These are phyloP conservation scores for Melieria picta DNA, from an alignment of 2,888 invertebrate species.

Conservation along the genomic window DNA sequence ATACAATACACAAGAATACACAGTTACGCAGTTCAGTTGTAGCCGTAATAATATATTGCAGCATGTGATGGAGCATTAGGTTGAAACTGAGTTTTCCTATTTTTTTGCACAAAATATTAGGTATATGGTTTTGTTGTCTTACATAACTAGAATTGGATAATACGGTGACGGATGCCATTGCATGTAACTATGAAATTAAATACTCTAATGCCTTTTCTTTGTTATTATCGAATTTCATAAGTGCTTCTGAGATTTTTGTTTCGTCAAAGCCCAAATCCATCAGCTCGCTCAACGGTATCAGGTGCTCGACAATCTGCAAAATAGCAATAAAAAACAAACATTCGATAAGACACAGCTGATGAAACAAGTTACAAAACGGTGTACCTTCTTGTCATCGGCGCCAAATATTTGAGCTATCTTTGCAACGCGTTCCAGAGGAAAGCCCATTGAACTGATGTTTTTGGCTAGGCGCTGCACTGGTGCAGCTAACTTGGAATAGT, in stretches of 20 bases:
- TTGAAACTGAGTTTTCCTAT: no score
- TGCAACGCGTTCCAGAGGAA: conserved; percentile 81
- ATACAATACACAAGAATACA: no score
- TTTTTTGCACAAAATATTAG: no score
- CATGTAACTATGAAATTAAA: conserved; percentile 73
- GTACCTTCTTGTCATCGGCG: conserved; percentile 85
- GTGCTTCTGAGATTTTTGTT: conserved; percentile 76
- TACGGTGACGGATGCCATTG: not conserved
- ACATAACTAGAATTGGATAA: no score
- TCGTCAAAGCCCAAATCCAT: conserved; percentile 87
- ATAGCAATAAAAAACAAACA: conserved; percentile 23
- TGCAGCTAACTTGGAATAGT: conserved; percentile 50
- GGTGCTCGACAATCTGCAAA: conserved; percentile 80
- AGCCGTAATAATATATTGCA: no score
- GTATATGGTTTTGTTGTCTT: no score
- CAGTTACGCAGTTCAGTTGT: no score
- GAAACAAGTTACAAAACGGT: not conserved
- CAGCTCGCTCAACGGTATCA: conserved; percentile 80
- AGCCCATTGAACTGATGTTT: conserved; percentile 88
- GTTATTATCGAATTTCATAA: conserved; percentile 82
- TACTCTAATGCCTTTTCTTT: conserved; percentile 87
- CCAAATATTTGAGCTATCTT: conserved; percentile 83
- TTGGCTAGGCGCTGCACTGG: conserved; percentile 75
- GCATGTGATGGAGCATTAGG: no score
- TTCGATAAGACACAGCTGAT: not conserved